phyloP scores from a whole-genome alignment of 2,797 vertebrate genomes.

The Taenioides sp. region DNA sequence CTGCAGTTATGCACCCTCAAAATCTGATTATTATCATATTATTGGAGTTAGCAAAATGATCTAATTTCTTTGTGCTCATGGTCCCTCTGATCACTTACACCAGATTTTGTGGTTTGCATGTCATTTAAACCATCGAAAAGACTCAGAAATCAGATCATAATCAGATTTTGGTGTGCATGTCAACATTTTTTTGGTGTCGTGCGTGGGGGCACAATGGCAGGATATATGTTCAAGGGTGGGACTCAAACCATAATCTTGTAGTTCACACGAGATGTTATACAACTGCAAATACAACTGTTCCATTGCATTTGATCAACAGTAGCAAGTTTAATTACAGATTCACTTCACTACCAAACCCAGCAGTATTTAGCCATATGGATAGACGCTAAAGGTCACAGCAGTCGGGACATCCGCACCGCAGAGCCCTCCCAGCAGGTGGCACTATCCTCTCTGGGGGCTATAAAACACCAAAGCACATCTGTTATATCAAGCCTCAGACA shows the following conservation, averaged over 20 bases:
- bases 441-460: constrained; percentile 60
- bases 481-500: constrained; percentile 29
- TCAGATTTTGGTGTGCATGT: no score
- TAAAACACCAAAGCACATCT: constrained; percentile 66
- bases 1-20: no score
- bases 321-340: not conserved
- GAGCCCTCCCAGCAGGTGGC: constrained; percentile 64
- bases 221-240: not conserved
- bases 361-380: constrained; percentile 57
- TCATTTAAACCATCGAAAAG: no score
- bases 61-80: no score
- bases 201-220: not conserved
- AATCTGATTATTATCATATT: no score
- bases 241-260: not conserved
- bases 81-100: no score
- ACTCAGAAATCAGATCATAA: no score
- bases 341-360: constrained; percentile 13
- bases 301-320: not conserved
- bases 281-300: not conserved
- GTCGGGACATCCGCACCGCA: constrained; percentile 26
- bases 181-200: no score
- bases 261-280: not conserved
- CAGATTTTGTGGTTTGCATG: no score
- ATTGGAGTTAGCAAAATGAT: no score
- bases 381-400: constrained; percentile 52